Percentiles rank a stretch among this genome's conserved stretches.
Evolutionary conservation across 2,113 vertebrate genomes (phyloP).

Genomic region (Andinoacara biseriatus): DNA sequence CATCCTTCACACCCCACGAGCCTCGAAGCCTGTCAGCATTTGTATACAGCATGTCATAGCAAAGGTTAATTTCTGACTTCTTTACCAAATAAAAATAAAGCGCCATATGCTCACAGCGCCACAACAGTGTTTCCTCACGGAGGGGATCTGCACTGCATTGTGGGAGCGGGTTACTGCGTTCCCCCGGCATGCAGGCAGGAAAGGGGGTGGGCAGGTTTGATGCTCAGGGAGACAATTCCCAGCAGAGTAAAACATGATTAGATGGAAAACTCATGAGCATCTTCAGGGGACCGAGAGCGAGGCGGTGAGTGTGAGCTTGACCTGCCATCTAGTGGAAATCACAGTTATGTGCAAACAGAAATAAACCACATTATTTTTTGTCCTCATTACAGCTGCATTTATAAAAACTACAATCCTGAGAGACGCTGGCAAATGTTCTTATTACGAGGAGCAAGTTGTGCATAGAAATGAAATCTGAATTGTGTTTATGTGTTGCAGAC

Average conservation of each 20-base stretch:
- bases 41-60: conserved; percentile 21
- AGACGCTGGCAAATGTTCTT: rapidly evolving
- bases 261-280: conserved; percentile 60
- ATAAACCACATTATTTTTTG: background rate
- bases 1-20: background rate
- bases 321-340: conserved; percentile 80
- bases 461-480: rapidly evolving
- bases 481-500: background rate
- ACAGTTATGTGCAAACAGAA: conserved; percentile 11
- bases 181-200: conserved; percentile 40
- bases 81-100: conserved; percentile 25
- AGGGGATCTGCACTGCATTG: conserved; percentile 61
- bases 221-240: conserved; percentile 63
- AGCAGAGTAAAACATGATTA: conserved; percentile 72
- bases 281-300: background rate
- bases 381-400: background rate
- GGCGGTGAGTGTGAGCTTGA: conserved; percentile 37
- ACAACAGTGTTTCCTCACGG: conserved; percentile 29
- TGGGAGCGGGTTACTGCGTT: conserved; percentile 59
- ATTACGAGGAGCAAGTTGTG: rapidly evolving
- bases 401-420: background rate
- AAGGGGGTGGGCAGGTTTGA: conserved; percentile 74
- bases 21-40: conserved; percentile 1
- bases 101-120: conserved; percentile 62
- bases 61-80: conserved; percentile 52